These are phyloP conservation scores for Aleiodes alternator DNA, from an alignment of 2,888 invertebrate species.

Conservation along the genomic window DNA sequence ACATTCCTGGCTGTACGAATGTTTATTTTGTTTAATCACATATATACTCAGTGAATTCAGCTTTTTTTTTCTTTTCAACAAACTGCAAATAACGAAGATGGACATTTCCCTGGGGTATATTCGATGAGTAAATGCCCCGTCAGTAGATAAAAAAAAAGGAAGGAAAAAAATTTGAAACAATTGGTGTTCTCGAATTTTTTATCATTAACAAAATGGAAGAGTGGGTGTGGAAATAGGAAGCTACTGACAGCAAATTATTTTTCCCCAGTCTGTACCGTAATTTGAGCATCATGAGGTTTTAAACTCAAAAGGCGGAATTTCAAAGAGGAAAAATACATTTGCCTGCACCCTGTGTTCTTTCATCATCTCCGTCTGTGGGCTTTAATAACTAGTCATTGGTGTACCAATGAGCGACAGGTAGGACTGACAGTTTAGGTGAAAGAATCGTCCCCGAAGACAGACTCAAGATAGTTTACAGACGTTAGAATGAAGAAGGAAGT, in stretches of 20 bases:
- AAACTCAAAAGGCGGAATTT: background rate
- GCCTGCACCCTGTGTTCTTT: slow-evolving; percentile 17
- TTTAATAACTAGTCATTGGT: slow-evolving; percentile 52
- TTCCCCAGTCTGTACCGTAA: background rate
- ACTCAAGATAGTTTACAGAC: background rate
- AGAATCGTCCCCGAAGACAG: background rate
- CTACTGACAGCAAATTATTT: too few relatives aligned
- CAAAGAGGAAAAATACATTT: slow-evolving; percentile 5
- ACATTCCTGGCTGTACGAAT: slow-evolving; percentile 14
- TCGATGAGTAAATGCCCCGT: too few relatives aligned
- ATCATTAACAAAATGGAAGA: too few relatives aligned
- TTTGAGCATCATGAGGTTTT: background rate
- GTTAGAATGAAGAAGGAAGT: slow-evolving; percentile 26
- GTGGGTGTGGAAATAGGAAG: too few relatives aligned
- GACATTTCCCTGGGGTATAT: too few relatives aligned
- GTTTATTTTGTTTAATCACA: background rate
- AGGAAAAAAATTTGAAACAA: too few relatives aligned
- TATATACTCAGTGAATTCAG: too few relatives aligned
- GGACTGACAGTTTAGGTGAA: slow-evolving; percentile 28
- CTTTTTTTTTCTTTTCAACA: too few relatives aligned
- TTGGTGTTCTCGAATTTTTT: too few relatives aligned
- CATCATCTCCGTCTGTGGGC: slow-evolving; percentile 29
- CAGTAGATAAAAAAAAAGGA: too few relatives aligned
- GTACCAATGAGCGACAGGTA: slow-evolving; percentile 42
- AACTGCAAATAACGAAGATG: too few relatives aligned